Conservation (phyloP, 2,113 vertebrate species). For the Phodopus roborovskii region DNA sequence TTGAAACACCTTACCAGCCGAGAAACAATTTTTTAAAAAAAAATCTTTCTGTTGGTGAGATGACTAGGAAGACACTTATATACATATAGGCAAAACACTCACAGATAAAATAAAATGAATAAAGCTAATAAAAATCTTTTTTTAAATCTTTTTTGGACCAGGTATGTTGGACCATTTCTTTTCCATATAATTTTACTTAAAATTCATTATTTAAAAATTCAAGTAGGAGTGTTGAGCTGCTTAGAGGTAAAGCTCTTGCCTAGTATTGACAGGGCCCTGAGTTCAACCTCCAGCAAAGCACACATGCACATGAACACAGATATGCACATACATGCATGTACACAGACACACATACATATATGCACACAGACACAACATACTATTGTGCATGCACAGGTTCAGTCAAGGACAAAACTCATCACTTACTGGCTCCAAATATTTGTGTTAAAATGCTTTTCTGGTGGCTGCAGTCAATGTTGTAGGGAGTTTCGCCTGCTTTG, state of each 20-base stretch:
- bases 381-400: too few relatives aligned
- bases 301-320: background rate
- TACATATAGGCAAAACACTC: background rate
- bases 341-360: background rate
- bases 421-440: slow-evolving; percentile 98
- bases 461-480: slow-evolving; percentile 99
- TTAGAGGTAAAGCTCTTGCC: background rate
- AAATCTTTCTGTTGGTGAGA: background rate
- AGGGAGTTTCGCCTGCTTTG: slow-evolving; percentile 97
- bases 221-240: background rate
- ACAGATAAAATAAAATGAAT: background rate
- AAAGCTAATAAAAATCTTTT: background rate
- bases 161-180: background rate
- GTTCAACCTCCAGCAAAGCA: background rate
- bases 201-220: background rate
- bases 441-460: slow-evolving; percentile 99
- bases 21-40: background rate
- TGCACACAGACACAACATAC: background rate
- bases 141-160: background rate
- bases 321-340: background rate
- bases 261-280: background rate
- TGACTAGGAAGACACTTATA: background rate
- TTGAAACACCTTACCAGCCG: background rate
- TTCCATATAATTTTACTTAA: background rate
- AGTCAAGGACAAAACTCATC: background rate